These are phyloP conservation scores for Scrobipalpa costella DNA, from an alignment of 2,888 invertebrate species.

Conservation along the genomic window DNA sequence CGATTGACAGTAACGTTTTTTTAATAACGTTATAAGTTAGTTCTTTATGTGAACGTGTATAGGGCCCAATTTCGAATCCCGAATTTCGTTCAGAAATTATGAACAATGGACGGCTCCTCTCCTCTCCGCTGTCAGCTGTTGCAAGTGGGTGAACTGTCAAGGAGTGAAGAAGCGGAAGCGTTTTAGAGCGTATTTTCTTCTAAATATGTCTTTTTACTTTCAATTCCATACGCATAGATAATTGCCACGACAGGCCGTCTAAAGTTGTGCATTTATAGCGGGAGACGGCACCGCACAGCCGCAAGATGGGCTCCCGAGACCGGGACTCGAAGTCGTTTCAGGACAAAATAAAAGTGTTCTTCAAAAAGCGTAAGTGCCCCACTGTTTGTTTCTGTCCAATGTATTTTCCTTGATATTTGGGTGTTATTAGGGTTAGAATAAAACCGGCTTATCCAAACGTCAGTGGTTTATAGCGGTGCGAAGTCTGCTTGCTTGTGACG, in stretches of 20 bases:
- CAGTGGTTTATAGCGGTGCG: neutral
- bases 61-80: no score
- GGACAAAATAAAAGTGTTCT: slow-evolving; percentile 88
- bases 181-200: slow-evolving; percentile 46
- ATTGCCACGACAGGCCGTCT: slow-evolving; percentile 54
- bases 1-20: no score
- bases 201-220: slow-evolving; percentile 74
- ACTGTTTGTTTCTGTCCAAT: neutral
- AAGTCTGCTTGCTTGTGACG: neutral
- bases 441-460: neutral
- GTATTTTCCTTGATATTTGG: neutral
- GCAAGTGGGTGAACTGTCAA: slow-evolving; percentile 52
- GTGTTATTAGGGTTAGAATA: neutral
- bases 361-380: slow-evolving; percentile 76
- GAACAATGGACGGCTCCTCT: slow-evolving; percentile 16
- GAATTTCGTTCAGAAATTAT: slow-evolving; percentile 13
- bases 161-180: slow-evolving; percentile 66
- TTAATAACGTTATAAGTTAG: no score
- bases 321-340: slow-evolving; percentile 85
- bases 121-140: slow-evolving; percentile 53
- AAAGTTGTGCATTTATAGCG: slow-evolving; percentile 49
- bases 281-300: slow-evolving; percentile 40
- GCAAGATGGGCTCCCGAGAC: slow-evolving; percentile 84
- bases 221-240: slow-evolving; percentile 69
- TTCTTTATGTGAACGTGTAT: no score